These are phyloP conservation scores for Mixornis gularis DNA, from an alignment of 2,113 vertebrate genomes.

Conservation along the genomic window DNA sequence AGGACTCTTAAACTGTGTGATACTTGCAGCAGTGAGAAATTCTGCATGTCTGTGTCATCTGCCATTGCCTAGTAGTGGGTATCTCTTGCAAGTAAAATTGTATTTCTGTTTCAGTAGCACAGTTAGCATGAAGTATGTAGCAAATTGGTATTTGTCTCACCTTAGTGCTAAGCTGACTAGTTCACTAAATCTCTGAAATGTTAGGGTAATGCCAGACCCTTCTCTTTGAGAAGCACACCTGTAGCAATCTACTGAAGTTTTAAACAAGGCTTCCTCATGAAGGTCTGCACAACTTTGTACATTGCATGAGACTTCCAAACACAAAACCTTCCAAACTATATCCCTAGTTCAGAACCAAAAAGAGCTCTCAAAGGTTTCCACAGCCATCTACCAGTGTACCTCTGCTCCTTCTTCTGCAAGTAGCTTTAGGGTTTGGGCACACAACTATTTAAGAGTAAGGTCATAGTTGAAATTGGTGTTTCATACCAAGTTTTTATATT, in stretches of 20 bases:
- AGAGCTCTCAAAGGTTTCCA: not conserved
- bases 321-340: not conserved
- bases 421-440: not conserved
- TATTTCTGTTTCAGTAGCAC: not conserved
- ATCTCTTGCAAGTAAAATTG: not conserved
- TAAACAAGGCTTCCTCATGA: not conserved
- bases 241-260: not conserved
- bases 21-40: not conserved
- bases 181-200: not conserved
- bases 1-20: not conserved
- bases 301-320: not conserved
- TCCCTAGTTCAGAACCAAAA: not conserved
- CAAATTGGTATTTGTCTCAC: not conserved
- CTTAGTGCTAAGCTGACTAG: not conserved
- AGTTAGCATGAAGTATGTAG: not conserved
- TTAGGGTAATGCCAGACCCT: not conserved
- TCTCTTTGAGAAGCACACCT: not conserved
- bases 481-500: not conserved
- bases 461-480: not conserved
- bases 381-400: not conserved
- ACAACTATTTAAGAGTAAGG: not conserved
- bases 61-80: not conserved
- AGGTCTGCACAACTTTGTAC: not conserved
- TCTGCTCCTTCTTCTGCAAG: not conserved
- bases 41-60: not conserved